These are phyloP conservation scores for Petrocephalus schoutedeni DNA, from an alignment of 2,797 vertebrate species.

Conservation along the genomic window DNA sequence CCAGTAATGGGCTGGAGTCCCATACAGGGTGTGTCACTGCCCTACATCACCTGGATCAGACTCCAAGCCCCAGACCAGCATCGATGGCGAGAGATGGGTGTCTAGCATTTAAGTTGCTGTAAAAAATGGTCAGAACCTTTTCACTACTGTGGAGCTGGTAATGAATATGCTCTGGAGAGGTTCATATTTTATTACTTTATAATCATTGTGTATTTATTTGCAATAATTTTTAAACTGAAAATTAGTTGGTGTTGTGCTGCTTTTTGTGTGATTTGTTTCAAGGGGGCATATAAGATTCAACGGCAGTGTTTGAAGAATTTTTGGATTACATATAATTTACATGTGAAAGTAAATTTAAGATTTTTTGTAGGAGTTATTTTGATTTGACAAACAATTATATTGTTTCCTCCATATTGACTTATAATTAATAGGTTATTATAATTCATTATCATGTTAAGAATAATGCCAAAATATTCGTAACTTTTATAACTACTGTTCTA, in stretches of 20 bases:
- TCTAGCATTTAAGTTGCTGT: not conserved
- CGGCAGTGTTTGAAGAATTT: not conserved
- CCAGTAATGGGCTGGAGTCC: not conserved
- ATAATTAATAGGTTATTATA: not conserved
- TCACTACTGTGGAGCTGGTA: not conserved
- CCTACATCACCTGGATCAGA: not conserved
- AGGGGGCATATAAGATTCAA: not conserved
- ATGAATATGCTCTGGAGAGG: not conserved
- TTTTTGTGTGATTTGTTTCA: not conserved
- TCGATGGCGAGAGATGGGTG: not conserved
- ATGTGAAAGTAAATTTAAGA: not conserved
- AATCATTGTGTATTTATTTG: not conserved
- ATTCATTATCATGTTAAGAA: not conserved
- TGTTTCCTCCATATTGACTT: not conserved
- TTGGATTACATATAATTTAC: not conserved
- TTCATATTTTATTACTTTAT: not conserved
- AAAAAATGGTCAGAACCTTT: not conserved
- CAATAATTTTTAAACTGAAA: not conserved
- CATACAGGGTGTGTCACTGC: not conserved
- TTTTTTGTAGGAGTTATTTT: not conserved
- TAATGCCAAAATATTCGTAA: not conserved
- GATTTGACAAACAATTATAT: not conserved
- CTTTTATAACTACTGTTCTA: not conserved
- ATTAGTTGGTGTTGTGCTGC: not conserved
- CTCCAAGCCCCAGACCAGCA: not conserved